Evolutionary conservation across 1,140 invertebrate genomes (phyloP).

Genomic region (Camponotus floridanus): DNA sequence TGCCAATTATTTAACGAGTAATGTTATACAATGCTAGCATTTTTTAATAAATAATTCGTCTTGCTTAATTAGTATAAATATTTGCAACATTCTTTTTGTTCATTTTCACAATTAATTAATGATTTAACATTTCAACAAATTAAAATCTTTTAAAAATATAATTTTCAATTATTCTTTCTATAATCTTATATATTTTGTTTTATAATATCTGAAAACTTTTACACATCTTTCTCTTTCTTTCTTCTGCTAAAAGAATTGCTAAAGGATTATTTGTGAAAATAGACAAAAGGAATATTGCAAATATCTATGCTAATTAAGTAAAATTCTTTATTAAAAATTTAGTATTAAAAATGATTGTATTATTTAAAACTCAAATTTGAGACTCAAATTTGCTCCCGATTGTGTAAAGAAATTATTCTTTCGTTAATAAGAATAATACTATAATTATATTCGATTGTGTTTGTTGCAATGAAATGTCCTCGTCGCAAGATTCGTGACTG

Average conservation of each 20-base stretch:
- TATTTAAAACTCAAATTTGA: no score
- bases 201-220: not conserved
- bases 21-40: not conserved
- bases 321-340: no score
- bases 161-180: not conserved
- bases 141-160: conserved; percentile 14
- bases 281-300: no score
- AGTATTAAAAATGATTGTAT: no score
- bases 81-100: not conserved
- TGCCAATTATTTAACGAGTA: not conserved
- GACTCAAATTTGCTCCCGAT: not conserved
- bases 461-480: not conserved
- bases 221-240: not conserved
- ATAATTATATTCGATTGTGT: not conserved
- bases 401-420: not conserved
- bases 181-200: not conserved
- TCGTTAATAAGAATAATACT: not conserved
- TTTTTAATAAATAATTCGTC: not conserved
- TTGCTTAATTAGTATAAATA: conserved; percentile 2
- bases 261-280: no score
- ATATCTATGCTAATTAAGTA: no score
- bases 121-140: not conserved
- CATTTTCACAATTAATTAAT: conserved; percentile 2
- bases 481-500: conserved; percentile 18
- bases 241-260: not conserved